Evolutionary conservation across 2,113 vertebrate genomes (phyloP).

Genomic region (Pelecanus crispus): DNA sequence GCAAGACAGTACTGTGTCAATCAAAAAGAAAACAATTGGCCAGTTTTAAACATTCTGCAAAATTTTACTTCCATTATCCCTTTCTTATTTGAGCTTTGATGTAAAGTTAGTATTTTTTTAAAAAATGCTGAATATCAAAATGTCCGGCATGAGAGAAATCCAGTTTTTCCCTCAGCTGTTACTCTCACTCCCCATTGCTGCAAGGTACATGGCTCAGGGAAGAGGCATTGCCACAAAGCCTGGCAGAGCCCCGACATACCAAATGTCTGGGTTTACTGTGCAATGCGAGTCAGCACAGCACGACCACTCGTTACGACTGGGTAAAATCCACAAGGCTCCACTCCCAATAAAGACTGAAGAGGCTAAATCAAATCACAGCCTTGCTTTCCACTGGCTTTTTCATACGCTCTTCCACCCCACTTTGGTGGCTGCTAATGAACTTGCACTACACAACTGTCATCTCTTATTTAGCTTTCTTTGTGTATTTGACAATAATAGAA

Average conservation of each 20-base stretch:
- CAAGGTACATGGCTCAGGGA: accelerated
- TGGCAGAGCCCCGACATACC: neutral
- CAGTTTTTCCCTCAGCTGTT: accelerated
- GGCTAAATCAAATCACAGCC: neutral
- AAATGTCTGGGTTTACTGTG: accelerated
- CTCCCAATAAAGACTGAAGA: neutral
- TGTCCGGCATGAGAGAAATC: neutral
- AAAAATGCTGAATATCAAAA: neutral
- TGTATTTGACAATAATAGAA: neutral
- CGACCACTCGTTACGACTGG: accelerated
- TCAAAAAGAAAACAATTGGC: neutral
- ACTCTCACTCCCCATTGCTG: neutral
- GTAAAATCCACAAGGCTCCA: neutral
- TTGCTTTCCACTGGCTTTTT: neutral
- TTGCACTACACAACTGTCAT: neutral
- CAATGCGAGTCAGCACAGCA: neutral
- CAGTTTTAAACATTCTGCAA: neutral
- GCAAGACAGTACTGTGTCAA: neutral
- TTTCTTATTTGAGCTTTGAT: neutral
- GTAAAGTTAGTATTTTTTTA: neutral
- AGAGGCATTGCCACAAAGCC: neutral
- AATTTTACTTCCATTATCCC: neutral
- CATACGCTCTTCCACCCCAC: neutral
- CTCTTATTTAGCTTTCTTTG: neutral
- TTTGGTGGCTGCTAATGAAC: neutral